Conservation (phyloP, 2,888 invertebrate species). For the Ormyrus labotus region DNA sequence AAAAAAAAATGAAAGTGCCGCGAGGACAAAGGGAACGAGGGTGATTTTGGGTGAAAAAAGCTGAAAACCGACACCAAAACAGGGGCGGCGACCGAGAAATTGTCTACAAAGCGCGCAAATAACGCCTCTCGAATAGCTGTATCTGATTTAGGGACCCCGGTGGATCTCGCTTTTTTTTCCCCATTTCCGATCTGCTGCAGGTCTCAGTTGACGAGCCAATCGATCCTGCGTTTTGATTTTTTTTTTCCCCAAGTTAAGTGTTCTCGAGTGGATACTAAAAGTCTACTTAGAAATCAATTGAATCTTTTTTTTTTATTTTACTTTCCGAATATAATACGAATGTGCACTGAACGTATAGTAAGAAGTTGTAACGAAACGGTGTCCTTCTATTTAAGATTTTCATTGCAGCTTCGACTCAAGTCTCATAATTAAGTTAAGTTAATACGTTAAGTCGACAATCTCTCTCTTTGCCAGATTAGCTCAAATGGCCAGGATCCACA, state of each 20-base stretch:
- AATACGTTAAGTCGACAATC: too few species aligned
- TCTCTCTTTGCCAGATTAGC: too few species aligned
- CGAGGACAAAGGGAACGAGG: constrained; percentile 53
- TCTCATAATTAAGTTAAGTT: too few species aligned
- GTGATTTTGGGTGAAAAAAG: constrained; percentile 73
- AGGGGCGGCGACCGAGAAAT: constrained; percentile 73
- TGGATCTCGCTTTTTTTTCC: constrained; percentile 42
- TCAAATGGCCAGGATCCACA: too few species aligned
- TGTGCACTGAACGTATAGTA: too few species aligned
- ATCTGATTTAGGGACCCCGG: constrained; percentile 68
- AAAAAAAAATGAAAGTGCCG: constrained; percentile 61
- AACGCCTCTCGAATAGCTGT: constrained; percentile 69
- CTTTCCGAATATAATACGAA: too few species aligned
- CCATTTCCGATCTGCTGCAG: constrained; percentile 7
- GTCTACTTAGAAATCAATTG: neutral
- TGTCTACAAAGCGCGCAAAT: constrained; percentile 71
- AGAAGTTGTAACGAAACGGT: too few species aligned
- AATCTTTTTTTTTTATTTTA: too few species aligned
- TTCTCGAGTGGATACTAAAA: constrained; percentile 6
- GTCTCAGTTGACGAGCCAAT: constrained; percentile 24
- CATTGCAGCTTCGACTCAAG: too few species aligned
- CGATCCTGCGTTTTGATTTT: constrained; percentile 2
- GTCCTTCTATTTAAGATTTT: too few species aligned
- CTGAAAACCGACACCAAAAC: constrained; percentile 76
- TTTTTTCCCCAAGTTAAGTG: constrained; percentile 20